These are phyloP conservation scores for Gambusia holbrooki DNA, from an alignment of 2,113 vertebrate species.

Conservation along the genomic window DNA sequence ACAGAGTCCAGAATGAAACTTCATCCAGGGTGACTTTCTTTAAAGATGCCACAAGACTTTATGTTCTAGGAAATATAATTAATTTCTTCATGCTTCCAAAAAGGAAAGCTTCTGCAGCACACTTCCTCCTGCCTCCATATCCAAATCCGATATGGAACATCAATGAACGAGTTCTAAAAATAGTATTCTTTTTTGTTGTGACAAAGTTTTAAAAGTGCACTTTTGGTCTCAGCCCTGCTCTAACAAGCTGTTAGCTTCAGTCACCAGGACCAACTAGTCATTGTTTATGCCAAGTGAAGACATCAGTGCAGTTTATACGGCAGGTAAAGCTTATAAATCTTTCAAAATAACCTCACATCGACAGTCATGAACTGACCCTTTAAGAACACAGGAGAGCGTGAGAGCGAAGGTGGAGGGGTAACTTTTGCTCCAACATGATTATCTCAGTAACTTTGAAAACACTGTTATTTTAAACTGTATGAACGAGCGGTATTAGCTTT, in stretches of 20 bases:
- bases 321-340: not conserved
- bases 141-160: not conserved
- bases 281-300: not conserved
- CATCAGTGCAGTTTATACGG: not conserved
- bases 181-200: not conserved
- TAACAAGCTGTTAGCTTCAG: not conserved
- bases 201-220: not conserved
- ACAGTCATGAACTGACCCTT: not conserved
- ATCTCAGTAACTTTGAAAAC: constrained; percentile 73
- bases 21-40: not conserved
- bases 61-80: not conserved
- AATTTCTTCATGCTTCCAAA: not conserved
- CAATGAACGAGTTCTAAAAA: not conserved
- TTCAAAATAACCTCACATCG: not conserved
- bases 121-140: too few relatives aligned
- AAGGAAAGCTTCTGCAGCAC: not conserved
- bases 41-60: not conserved
- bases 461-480: constrained; percentile 74
- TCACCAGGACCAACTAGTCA: not conserved
- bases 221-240: not conserved
- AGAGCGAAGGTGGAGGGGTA: constrained; percentile 8
- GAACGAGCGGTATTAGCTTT: constrained; percentile 61
- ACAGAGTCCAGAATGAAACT: not conserved
- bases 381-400: constrained; percentile 58
- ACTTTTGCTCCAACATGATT: constrained; percentile 62